These are phyloP conservation scores for Stenurella melanura DNA, from an alignment of 2,888 invertebrate species.

Conservation along the genomic window DNA sequence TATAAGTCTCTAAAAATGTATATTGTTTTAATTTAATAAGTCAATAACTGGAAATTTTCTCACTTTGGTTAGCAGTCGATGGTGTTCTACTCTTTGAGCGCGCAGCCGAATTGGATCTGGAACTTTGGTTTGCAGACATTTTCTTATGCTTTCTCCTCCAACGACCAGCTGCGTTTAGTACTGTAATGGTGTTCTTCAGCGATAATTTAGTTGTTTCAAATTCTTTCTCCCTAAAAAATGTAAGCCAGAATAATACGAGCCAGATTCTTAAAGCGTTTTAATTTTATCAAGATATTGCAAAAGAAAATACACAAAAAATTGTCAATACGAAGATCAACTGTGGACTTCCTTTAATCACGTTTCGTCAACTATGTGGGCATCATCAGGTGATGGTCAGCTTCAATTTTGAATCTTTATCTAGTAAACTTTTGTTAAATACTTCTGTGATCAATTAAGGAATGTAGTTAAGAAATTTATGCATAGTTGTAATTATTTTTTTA, in stretches of 20 bases:
- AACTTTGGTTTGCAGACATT: slow-evolving; percentile 61
- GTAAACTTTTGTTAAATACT: no score
- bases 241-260: slow-evolving; percentile 8
- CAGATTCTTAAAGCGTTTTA: no score
- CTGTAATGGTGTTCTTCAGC: slow-evolving; percentile 61
- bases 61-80: slow-evolving; percentile 60
- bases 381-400: no score
- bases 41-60: background rate
- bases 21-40: background rate
- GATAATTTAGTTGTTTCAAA: slow-evolving; percentile 49
- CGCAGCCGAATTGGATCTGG: slow-evolving; percentile 60
- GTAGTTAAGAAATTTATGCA: no score
- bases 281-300: background rate
- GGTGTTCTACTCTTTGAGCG: slow-evolving; percentile 55
- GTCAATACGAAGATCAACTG: no score
- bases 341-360: no score
- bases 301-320: no score
- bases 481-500: no score
- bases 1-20: slow-evolving; percentile 58
- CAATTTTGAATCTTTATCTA: no score
- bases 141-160: slow-evolving; percentile 70
- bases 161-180: slow-evolving; percentile 69
- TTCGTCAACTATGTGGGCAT: no score
- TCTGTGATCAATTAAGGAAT: no score
- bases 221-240: slow-evolving; percentile 51